Percentiles rank a stretch among this genome's conserved stretches.
Conservation (phyloP, 1,140 invertebrate genomes). For the Myzus persicae region DNA sequence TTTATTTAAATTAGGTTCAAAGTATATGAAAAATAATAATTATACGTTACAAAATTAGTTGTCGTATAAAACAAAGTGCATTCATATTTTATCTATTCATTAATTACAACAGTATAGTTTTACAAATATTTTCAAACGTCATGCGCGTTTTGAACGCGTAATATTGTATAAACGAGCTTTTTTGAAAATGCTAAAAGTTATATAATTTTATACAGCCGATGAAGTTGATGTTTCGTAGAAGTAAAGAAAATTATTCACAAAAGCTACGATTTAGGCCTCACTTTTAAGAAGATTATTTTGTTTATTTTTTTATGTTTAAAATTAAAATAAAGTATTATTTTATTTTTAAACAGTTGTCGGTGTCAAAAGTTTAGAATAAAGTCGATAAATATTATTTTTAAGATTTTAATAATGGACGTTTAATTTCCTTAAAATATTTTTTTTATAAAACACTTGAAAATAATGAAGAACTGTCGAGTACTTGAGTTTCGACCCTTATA, state of each 20-base stretch:
- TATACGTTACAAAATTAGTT: not conserved
- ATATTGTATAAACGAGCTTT: not conserved
- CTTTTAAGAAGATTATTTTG: not conserved
- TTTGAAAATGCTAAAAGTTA: not conserved
- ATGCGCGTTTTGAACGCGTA: not conserved
- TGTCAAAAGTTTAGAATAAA: not conserved
- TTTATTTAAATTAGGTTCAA: not conserved
- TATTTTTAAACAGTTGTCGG: not conserved
- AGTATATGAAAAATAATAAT: not conserved
- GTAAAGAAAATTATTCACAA: not conserved
- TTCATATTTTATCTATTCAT: not conserved
- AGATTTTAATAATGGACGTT: not conserved
- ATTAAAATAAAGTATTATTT: not conserved
- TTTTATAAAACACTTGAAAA: too few species aligned
- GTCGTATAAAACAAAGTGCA: not conserved
- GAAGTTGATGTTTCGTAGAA: not conserved
- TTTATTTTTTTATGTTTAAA: not conserved
- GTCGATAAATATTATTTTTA: not conserved
- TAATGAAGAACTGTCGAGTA: too few species aligned
- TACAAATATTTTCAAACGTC: not conserved
- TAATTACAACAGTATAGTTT: not conserved
- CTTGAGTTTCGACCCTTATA: not conserved
- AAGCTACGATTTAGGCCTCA: not conserved
- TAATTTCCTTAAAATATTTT: not conserved
- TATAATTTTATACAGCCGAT: not conserved